Conservation (phyloP, 2,797 vertebrate genomes). For the Ctenochaetus hawaiiensis region DNA sequence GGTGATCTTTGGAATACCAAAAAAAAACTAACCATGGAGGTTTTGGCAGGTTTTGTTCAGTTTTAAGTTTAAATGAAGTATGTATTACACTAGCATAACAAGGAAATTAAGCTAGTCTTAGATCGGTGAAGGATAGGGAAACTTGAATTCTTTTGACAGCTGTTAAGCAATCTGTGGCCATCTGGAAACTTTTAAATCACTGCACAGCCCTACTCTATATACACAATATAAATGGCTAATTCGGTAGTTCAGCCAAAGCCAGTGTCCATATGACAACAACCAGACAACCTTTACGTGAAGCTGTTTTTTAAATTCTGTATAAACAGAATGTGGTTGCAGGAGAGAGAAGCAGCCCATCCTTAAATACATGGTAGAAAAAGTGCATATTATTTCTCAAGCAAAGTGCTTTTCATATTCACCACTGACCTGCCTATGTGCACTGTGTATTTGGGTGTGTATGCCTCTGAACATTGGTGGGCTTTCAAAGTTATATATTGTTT, state of each 20-base stretch:
- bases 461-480: conserved; percentile 25
- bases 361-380: conserved; percentile 19
- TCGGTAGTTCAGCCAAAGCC: background rate
- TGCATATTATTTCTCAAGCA: conserved; percentile 17
- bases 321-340: background rate
- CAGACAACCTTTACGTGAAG: background rate
- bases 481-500: conserved; percentile 43
- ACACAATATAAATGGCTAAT: background rate
- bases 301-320: conserved; percentile 6
- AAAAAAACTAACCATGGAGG: too few relatives aligned
- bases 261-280: background rate
- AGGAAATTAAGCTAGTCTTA: too few relatives aligned
- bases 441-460: conserved; percentile 15
- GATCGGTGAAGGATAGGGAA: too few relatives aligned
- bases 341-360: conserved; percentile 20
- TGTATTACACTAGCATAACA: too few relatives aligned
- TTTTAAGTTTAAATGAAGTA: too few relatives aligned
- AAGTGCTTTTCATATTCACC: conserved; percentile 38
- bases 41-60: too few relatives aligned
- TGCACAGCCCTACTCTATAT: background rate
- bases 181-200: too few relatives aligned
- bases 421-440: background rate
- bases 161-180: too few relatives aligned
- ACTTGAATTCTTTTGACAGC: too few relatives aligned
- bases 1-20: too few relatives aligned